Percentiles rank a stretch among this genome's conserved stretches.
Conservation (phyloP, 1,140 invertebrate species). For the Saccostrea glomerata region DNA sequence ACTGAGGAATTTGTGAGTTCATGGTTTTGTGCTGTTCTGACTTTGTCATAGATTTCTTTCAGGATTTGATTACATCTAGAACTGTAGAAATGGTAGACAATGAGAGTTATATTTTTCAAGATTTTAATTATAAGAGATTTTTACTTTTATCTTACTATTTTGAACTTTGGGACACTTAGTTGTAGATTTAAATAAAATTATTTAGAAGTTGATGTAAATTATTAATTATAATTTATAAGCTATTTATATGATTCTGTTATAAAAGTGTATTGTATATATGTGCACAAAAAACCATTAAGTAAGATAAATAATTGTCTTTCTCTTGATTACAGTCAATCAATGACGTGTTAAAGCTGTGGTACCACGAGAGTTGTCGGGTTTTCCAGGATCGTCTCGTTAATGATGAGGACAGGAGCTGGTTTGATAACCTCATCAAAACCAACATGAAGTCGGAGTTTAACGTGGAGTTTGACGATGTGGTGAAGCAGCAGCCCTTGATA, state of each 20-base stretch:
- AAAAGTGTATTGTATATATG: no score
- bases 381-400: slow-evolving; percentile 80
- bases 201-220: no score
- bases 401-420: slow-evolving; percentile 79
- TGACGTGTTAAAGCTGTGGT: slow-evolving; percentile 78
- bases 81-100: background rate
- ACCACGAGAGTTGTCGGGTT: slow-evolving; percentile 79
- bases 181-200: no score
- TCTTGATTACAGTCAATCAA: slow-evolving; percentile 59
- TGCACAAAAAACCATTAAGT: no score
- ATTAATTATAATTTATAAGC: no score
- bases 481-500: slow-evolving; percentile 79
- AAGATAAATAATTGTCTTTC: no score
- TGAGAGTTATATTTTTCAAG: background rate
- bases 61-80: background rate
- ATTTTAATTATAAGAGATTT: background rate
- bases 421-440: slow-evolving; percentile 72
- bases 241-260: no score
- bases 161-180: background rate
- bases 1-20: background rate
- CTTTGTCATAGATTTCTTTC: background rate
- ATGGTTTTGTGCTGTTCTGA: background rate
- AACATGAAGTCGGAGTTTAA: slow-evolving; percentile 77
- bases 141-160: background rate
- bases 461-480: slow-evolving; percentile 73